Conservation (phyloP, 2,888 invertebrate species). For the Acanthosepion esculentum region DNA sequence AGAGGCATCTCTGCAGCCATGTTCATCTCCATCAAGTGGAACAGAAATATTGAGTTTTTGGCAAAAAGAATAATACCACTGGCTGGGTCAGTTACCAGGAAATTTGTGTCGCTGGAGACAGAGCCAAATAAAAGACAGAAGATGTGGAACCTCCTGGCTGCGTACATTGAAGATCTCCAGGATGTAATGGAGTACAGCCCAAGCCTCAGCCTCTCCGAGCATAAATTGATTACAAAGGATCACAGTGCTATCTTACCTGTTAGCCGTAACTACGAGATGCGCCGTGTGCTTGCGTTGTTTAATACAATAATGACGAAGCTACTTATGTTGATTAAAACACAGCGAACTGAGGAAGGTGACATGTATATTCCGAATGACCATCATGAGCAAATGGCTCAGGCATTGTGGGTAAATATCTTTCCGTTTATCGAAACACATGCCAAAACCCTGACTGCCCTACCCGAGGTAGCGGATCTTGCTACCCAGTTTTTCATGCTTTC, state of each 20-base stretch:
- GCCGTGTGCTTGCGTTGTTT: background rate
- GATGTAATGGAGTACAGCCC: constrained; percentile 64
- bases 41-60: constrained; percentile 59
- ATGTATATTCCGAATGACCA: constrained; percentile 44
- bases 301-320: background rate
- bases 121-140: constrained; percentile 56
- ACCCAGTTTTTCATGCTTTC: constrained; percentile 62
- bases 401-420: constrained; percentile 62
- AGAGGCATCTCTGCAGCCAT: constrained; percentile 64
- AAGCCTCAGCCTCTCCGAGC: constrained; percentile 58
- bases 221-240: constrained; percentile 61
- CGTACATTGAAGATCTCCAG: constrained; percentile 64
- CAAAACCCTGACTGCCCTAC: constrained; percentile 63
- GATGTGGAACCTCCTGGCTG: constrained; percentile 60
- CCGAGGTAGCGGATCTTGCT: constrained; percentile 66
- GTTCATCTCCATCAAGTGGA: constrained; percentile 59
- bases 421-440: constrained; percentile 62
- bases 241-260: background rate
- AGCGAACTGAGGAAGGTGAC: background rate
- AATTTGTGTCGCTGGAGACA: constrained; percentile 55
- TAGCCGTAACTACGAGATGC: constrained; percentile 23
- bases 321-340: background rate
- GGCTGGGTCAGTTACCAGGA: constrained; percentile 54
- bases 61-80: constrained; percentile 59
- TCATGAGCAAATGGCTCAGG: constrained; percentile 50